Evolutionary conservation across 2,113 vertebrate species (phyloP).

Genomic region (Opisthocomus hoazin): DNA sequence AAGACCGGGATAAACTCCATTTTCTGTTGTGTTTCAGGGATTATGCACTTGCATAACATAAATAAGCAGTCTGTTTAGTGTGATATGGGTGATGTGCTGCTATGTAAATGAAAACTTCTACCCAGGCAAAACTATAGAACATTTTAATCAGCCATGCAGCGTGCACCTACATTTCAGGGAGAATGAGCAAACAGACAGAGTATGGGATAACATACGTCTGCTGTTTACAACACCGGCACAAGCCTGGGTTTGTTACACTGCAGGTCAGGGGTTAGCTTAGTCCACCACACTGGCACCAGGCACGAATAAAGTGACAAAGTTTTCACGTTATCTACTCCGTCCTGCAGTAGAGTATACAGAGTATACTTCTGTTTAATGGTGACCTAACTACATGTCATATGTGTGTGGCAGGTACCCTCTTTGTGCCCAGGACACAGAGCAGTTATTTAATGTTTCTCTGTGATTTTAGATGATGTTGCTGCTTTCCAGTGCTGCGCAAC

Average conservation of each 20-base stretch:
- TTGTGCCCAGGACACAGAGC: not conserved
- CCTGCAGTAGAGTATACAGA: not conserved
- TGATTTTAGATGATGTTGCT: not conserved
- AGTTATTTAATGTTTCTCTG: not conserved
- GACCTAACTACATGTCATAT: not conserved
- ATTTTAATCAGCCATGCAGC: not conserved
- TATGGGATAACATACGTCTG: not conserved
- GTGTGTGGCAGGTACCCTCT: not conserved
- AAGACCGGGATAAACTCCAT: not conserved
- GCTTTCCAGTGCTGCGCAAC: not conserved
- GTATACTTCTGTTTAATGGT: not conserved
- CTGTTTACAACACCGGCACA: not conserved
- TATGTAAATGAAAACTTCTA: not conserved
- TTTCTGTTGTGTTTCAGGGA: not conserved
- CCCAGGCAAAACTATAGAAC: not conserved
- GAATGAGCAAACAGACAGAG: not conserved
- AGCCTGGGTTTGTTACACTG: not conserved
- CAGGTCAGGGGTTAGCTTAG: not conserved
- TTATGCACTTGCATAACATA: not conserved
- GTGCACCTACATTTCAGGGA: not conserved
- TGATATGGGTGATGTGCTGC: not conserved
- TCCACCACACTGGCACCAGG: no score
- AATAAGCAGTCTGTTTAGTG: not conserved
- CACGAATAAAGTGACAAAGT: not conserved
- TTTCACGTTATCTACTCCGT: not conserved